Evolutionary conservation across 2,113 vertebrate genomes (phyloP), one percentile per base, ranked within the genome.

Genomic region (Ictalurus punctatus): DNA sequence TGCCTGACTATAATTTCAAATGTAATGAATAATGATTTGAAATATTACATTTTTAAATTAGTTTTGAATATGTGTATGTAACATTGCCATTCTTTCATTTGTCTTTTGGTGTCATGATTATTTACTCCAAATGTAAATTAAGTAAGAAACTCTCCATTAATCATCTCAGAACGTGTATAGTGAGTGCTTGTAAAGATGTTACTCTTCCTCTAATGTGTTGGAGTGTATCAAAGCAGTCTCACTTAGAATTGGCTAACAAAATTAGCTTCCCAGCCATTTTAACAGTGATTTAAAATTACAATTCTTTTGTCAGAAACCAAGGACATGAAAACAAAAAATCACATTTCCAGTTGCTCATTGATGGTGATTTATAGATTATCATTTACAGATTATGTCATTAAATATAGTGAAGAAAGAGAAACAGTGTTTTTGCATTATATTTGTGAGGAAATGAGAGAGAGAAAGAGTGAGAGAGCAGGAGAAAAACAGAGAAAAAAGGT

Each of bases 401-500:
- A 69, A 16, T 69, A 34, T n/a, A 17, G 16, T 69, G 30, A 4
- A 4, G 6, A 67, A 12, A n/a, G 27, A 67, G 65, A 10, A n/a
- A n/a, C 13, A 67, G 65, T n/a, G 67, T 7, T 34, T 71, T 67
- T 67, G 25, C 65, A n/a, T 67, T 71, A 21, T 71, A 30, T 17
- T 9, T 4, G 27, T 13, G 65, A 13, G 27, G 4, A 13, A 14
- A 21, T 5, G 65, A 59, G 48, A 27, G 58, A 73, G 54, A 91
- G 69, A 85, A 54, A 56, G 83, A 91, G 74, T 61, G 67, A 54
- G 23, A 84, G 37, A 94, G 95, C 90, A 93, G 94, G 93, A 95
- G 94, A 92, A 0, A 30, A 61, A 59, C 48, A 83, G 58, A 76
- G 27, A 30, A 52, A 40, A 52, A 52, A 71, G 34, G 48, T 54